Conservation (phyloP, 2,113 vertebrate species). For the Chaenocephalus aceratus region DNA sequence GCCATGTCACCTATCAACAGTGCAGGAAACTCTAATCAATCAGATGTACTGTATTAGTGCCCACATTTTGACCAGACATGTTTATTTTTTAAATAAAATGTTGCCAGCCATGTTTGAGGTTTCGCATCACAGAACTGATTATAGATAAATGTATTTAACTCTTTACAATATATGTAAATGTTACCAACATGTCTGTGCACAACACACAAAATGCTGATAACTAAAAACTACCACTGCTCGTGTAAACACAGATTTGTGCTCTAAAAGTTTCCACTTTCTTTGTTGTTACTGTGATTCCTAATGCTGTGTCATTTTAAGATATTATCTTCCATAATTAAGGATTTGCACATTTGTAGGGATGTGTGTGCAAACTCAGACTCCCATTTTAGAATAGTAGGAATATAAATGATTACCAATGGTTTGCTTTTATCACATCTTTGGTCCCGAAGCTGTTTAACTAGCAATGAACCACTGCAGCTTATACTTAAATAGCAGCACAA, state of each 20-base stretch:
- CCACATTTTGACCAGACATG: background rate
- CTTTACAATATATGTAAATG: conserved; percentile 11
- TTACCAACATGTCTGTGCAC: background rate
- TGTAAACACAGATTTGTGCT: background rate
- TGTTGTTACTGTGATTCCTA: background rate
- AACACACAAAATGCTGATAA: background rate
- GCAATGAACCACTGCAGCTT: conserved; percentile 17
- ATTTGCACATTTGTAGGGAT: background rate
- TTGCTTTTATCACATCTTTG: conserved; percentile 1
- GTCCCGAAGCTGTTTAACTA: conserved; percentile 11
- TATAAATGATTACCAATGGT: conserved; percentile 14
- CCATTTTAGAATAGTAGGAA: background rate
- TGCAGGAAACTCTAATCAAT: conserved; percentile 32
- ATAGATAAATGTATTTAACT: background rate
- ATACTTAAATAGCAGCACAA: conserved; percentile 21
- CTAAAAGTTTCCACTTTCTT: background rate
- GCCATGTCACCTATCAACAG: conserved; percentile 27
- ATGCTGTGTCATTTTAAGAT: background rate
- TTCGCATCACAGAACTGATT: background rate
- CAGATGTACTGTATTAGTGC: background rate
- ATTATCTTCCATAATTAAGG: background rate
- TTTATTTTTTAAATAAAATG: background rate
- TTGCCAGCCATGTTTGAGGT: background rate
- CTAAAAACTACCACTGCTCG: background rate
- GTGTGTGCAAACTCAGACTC: background rate